Evolutionary conservation across 2,113 vertebrate genomes (phyloP), one percentile per base, ranked within the genome.

Genomic region (Pardalotus punctatus): DNA sequence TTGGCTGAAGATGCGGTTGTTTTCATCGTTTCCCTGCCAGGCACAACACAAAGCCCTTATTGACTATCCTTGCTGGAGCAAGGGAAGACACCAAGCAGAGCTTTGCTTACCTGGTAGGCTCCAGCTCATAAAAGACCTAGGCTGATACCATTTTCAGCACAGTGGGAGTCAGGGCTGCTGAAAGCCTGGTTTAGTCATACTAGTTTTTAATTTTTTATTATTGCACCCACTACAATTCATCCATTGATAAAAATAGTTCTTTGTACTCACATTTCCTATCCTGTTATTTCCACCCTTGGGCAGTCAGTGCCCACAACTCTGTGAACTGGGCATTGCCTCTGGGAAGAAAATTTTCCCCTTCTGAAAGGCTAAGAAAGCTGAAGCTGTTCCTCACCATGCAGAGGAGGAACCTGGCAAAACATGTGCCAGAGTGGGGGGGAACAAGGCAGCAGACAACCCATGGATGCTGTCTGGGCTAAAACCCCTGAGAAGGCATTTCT

Each of bases 31-130:
- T 81, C 65, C 53, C 71, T 6, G 8, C 83, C 84, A 78, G 53
- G 77, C 61, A 71, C 73, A 76, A 48, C 17, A 94, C 94, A 95
- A 94, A 92, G 73, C 48, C 86, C 43, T 95, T 78, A 94, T 79
- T 96, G 93, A 94, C 83, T 81, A 5, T 61, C 79, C 36, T 42
- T 74, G 43, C n/a, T 81, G n/a, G 48, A 92, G 83, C 22, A 42
- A 91, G 72, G 81, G 70, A 95, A 96, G 81, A 95, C 43, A 91
- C 48, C 81, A 61, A 81, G 83, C 64, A 81, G 56, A 78, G 83
- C 71, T 96, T 72, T 89, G 61, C 73, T 86, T 91, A 67, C 87
- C 57, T 84, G 71, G n/a, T 92, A 81, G 65, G 47, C 36, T 94
- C 70, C 70, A 86, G 69, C 2, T 2, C 56, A 35, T 61, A 35